A percentile compares a stretch with the other conserved stretches of the same genome.
Evolutionary conservation across 2,113 vertebrate species (phyloP).

Genomic region (Leptobrachium leishanense): DNA sequence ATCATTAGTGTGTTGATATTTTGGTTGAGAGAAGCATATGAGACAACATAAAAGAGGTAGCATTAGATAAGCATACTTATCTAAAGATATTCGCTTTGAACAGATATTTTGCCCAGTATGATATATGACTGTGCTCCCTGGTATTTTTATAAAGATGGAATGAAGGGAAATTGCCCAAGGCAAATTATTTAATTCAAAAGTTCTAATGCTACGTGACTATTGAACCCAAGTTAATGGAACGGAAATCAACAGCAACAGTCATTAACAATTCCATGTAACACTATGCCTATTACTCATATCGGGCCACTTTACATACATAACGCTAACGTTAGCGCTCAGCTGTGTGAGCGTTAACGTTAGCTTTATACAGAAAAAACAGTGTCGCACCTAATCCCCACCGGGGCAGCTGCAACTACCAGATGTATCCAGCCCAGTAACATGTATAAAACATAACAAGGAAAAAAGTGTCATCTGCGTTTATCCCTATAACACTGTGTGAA

Average conservation of each 20-base stretch:
- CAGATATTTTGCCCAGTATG: background rate
- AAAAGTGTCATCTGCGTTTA: no score
- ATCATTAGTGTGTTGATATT: background rate
- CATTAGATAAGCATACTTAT: background rate
- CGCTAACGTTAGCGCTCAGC: no score
- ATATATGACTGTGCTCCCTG: slow-evolving; percentile 6
- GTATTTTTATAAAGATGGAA: background rate
- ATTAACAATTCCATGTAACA: background rate
- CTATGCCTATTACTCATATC: no score
- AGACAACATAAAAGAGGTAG: background rate
- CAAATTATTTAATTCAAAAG: background rate
- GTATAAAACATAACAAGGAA: no score
- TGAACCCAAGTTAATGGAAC: background rate
- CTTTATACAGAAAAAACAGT: no score
- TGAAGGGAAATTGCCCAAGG: background rate
- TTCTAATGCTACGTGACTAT: background rate
- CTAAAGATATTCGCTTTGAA: slow-evolving; percentile 9
- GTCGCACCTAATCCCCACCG: no score
- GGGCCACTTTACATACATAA: no score
- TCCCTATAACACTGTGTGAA: no score
- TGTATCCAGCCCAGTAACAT: no score
- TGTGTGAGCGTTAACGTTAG: no score
- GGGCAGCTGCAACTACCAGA: no score
- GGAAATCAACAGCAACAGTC: background rate
- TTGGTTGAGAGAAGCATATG: background rate